Evolutionary conservation across 2,888 invertebrate species (phyloP).

Genomic region (Pseudococcus jackbeardsleyi): DNA sequence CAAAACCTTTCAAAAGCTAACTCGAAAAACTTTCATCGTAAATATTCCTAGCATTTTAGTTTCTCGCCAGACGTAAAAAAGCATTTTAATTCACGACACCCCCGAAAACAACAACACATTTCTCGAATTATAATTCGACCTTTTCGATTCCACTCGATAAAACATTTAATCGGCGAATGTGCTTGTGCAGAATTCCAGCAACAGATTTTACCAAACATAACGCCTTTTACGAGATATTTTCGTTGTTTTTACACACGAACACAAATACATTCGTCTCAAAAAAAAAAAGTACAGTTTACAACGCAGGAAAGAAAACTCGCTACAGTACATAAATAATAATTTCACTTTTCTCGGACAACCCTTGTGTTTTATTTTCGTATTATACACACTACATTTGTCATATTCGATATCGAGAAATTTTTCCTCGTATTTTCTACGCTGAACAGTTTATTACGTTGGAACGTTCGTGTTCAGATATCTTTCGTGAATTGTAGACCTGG

Average conservation of each 20-base stretch:
- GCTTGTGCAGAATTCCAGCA: neutral
- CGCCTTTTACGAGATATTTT: neutral
- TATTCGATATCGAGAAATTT: conserved; percentile 32
- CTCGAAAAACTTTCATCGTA: conserved; percentile 36
- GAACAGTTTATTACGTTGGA: neutral
- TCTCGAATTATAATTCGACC: conserved; percentile 43
- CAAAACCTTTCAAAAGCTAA: neutral
- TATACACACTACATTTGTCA: conserved; percentile 46
- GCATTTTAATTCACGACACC: conserved; percentile 45
- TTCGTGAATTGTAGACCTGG: too few relatives aligned
- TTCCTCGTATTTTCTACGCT: neutral
- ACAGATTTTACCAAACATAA: conserved; percentile 16
- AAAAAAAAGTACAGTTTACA: neutral
- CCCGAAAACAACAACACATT: conserved; percentile 23
- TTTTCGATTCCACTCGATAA: conserved; percentile 46
- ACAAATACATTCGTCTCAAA: too few relatives aligned
- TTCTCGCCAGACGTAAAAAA: neutral
- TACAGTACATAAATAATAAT: conserved; percentile 40
- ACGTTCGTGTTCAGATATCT: too few relatives aligned
- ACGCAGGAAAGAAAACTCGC: too few relatives aligned
- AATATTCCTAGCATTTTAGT: neutral
- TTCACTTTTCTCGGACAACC: conserved; percentile 24
- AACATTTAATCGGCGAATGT: conserved; percentile 28
- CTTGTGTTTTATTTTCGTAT: conserved; percentile 51
- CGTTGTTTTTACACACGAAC: neutral